Conservation (phyloP, 2,797 vertebrate genomes). For the Sebastes taczanowskii region DNA sequence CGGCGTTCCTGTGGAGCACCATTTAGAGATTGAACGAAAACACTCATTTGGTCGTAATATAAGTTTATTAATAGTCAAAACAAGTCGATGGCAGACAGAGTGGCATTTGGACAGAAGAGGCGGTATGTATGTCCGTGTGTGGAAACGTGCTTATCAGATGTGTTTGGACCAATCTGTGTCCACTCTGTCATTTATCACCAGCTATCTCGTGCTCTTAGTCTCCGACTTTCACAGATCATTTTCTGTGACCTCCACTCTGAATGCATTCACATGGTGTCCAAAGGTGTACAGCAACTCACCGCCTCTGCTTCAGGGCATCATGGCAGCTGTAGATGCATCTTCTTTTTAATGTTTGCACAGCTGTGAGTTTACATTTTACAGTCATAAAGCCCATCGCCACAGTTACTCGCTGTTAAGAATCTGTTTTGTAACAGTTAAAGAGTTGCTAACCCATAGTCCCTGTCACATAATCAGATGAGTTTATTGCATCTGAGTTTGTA, state of each 20-base stretch:
- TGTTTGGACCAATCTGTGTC: constrained; percentile 26
- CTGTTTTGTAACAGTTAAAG: constrained; percentile 33
- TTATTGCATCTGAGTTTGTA: constrained; percentile 66
- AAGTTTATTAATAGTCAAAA: constrained; percentile 28
- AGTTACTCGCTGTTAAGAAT: constrained; percentile 52
- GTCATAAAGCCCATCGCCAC: constrained; percentile 52
- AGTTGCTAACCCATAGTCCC: constrained; percentile 19
- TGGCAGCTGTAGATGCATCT: constrained; percentile 29
- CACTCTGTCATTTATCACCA: constrained; percentile 30
- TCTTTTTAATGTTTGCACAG: constrained; percentile 52
- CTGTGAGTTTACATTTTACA: constrained; percentile 63
- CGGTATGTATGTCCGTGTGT: neutral
- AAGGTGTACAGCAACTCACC: neutral
- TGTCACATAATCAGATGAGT: constrained; percentile 62
- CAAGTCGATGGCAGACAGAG: constrained; percentile 19
- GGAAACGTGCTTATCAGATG: constrained; percentile 11
- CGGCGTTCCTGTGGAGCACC: constrained; percentile 2
- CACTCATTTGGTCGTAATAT: constrained; percentile 14
- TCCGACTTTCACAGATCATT: constrained; percentile 23
- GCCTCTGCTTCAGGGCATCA: neutral
- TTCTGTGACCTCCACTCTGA: constrained; percentile 23
- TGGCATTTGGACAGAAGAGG: constrained; percentile 14
- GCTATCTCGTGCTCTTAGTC: neutral
- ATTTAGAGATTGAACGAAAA: constrained; percentile 26
- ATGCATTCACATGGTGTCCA: neutral